phyloP scores from a whole-genome alignment of 2,113 vertebrate genomes.

The Alligator mississippiensis region DNA sequence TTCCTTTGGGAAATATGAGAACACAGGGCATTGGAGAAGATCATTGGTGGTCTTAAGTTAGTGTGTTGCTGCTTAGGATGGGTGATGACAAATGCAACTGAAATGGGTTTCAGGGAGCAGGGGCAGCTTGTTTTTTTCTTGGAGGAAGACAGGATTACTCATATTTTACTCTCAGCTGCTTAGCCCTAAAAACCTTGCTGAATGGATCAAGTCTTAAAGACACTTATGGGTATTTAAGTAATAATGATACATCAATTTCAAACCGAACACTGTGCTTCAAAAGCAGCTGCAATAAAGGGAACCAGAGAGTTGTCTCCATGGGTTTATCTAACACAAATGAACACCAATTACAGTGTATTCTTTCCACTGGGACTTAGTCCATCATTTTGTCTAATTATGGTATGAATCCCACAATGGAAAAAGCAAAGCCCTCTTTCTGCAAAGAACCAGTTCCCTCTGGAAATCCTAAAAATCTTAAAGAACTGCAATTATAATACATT shows the following conservation, averaged over 20 bases:
- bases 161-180: not conserved
- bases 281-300: constrained; percentile 45
- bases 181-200: not conserved
- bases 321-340: constrained; percentile 70
- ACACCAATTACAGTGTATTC: constrained; percentile 65
- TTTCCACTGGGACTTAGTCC: constrained; percentile 53
- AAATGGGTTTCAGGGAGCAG: not conserved
- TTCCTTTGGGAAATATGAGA: not conserved
- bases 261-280: constrained; percentile 27
- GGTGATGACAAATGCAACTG: not conserved
- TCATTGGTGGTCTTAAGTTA: not conserved
- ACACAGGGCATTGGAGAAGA: not conserved
- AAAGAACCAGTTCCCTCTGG: constrained; percentile 65
- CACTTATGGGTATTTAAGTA: constrained; percentile 35
- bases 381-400: constrained; percentile 78
- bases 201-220: not conserved
- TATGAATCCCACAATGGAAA: constrained; percentile 61
- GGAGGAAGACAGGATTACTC: not conserved
- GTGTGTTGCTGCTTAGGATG: not conserved
- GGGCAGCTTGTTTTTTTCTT: not conserved
- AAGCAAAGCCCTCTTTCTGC: constrained; percentile 55
- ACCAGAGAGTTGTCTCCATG: constrained; percentile 28
- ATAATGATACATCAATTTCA: constrained; percentile 40
- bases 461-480: constrained; percentile 56
- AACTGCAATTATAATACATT: constrained; percentile 61